A percentile compares a stretch with the other conserved stretches of the same genome.
phyloP scores from a whole-genome alignment of 2,113 vertebrate species.

The Charadrius vociferus region DNA sequence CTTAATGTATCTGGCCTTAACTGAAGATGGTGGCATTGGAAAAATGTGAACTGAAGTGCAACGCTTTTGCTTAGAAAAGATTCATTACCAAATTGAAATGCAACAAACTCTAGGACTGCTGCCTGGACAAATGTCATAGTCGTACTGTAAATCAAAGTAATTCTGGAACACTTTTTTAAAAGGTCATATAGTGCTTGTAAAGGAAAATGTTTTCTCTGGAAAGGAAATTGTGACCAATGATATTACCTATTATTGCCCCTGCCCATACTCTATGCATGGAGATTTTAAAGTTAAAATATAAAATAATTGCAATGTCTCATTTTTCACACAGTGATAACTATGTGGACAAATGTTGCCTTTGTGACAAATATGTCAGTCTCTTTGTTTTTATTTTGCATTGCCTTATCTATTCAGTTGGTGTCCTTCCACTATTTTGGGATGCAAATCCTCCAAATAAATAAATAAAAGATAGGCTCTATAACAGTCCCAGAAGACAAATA shows the following conservation, averaged over 20 bases:
- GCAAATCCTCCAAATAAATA: not conserved
- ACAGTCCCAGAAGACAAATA: accelerated
- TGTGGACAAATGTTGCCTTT: not conserved
- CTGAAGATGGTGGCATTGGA: not conserved
- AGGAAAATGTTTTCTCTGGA: not conserved
- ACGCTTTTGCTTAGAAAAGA: not conserved
- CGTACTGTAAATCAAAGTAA: not conserved
- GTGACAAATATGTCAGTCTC: not conserved
- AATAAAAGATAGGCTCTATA: not conserved
- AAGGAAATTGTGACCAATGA: not conserved
- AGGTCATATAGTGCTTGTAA: not conserved
- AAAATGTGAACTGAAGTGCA: not conserved
- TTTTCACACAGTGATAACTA: not conserved
- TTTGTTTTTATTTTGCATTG: not conserved
- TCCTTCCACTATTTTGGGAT: not conserved
- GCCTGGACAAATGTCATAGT: not conserved
- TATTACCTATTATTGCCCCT: not conserved
- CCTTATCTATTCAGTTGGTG: not conserved
- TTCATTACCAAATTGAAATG: not conserved
- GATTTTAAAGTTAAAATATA: not conserved
- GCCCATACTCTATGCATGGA: not conserved
- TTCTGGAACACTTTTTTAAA: not conserved
- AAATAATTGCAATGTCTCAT: not conserved
- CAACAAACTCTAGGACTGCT: not conserved
- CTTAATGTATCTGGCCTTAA: not conserved